A percentile compares a stretch with the other conserved stretches of the same genome.
Evolutionary conservation across 2,888 invertebrate species (phyloP).

Genomic region (Gastrophysa polygoni): DNA sequence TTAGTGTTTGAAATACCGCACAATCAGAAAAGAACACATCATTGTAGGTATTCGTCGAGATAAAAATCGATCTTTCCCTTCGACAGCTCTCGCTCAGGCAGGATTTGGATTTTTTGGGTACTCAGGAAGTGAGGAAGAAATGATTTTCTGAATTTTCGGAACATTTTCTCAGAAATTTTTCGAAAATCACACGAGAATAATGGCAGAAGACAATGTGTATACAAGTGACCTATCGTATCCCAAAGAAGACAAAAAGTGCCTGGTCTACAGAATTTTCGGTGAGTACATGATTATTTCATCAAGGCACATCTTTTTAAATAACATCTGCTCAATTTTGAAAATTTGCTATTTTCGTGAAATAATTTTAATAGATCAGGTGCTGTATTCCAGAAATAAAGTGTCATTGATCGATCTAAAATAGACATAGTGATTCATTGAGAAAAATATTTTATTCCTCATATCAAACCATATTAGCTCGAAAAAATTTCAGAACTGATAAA

Average conservation of each 20-base stretch:
- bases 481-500: no score
- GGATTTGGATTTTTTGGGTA: constrained; percentile 5
- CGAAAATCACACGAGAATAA: constrained; percentile 10
- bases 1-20: background rate
- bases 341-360: no score
- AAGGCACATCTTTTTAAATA: no score
- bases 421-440: no score
- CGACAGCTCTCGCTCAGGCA: constrained; percentile 1
- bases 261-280: constrained; percentile 51
- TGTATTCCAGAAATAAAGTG: no score
- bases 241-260: constrained; percentile 55
- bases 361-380: no score
- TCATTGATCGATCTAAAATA: no score
- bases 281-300: constrained; percentile 22
- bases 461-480: no score
- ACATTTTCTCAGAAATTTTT: constrained; percentile 6
- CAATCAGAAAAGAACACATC: no score
- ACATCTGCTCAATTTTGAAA: no score
- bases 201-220: constrained; percentile 48
- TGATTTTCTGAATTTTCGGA: constrained; percentile 8
- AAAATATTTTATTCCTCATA: no score
- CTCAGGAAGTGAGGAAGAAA: constrained; percentile 3
- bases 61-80: background rate
- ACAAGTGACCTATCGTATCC: constrained; percentile 55
- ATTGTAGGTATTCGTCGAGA: no score